Conservation (phyloP, 2,888 invertebrate species). For the Polyploca ridens region DNA sequence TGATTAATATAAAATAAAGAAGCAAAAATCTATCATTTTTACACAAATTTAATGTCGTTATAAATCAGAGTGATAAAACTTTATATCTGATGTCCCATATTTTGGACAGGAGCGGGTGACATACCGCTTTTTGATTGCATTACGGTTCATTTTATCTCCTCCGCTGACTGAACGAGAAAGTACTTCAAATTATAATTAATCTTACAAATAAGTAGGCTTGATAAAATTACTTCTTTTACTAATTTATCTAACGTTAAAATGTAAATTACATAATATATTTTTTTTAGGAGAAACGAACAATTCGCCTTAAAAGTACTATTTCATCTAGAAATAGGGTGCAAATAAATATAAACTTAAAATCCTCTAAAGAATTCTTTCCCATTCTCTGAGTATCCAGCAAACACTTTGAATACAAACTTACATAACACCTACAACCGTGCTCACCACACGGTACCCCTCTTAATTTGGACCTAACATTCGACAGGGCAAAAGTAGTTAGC, state of each 20-base stretch:
- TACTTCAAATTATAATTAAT: constrained; percentile 5
- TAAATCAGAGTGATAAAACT: constrained; percentile 68
- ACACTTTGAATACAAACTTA: constrained; percentile 21
- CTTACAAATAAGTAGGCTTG: not conserved
- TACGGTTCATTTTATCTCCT: constrained; percentile 31
- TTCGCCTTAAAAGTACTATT: too few relatives aligned
- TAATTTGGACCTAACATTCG: constrained; percentile 56
- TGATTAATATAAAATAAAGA: not conserved
- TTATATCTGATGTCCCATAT: constrained; percentile 53
- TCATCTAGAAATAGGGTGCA: not conserved
- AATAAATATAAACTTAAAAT: not conserved
- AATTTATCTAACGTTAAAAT: too few relatives aligned
- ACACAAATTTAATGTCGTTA: constrained; percentile 62
- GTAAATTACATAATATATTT: too few relatives aligned
- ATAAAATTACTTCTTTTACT: not conserved
- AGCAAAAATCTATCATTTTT: constrained; percentile 59
- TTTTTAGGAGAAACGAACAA: not conserved
- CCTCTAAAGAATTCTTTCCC: not conserved
- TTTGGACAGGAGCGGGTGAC: constrained; percentile 34
- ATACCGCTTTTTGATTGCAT: constrained; percentile 56
- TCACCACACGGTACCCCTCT: constrained; percentile 37
- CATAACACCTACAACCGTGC: constrained; percentile 19
- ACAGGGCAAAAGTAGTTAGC: constrained; percentile 56
- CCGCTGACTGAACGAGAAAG: constrained; percentile 12
- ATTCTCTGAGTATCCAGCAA: constrained; percentile 13